Base-by-base conservation (phyloP, 2,888 invertebrate species). In the Galerucella pusilla region DNA sequence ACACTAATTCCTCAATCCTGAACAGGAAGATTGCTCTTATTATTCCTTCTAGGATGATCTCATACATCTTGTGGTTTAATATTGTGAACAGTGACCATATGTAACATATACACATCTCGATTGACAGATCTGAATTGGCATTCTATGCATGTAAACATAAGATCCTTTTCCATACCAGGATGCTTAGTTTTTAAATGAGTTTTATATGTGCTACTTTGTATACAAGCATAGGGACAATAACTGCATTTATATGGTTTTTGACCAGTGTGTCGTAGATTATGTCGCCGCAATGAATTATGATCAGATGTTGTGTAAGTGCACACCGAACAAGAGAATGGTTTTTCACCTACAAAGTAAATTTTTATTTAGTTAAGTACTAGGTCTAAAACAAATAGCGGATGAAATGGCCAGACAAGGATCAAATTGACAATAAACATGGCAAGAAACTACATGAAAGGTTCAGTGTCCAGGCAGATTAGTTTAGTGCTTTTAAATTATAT, bases 211-310 rank as follows among this genome's bases (percentile, higher is more conserved):
- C 93, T 93, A 72, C 95, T 94, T 86, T 95, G 94, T 80, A 96
- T 96, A 81, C 94, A 92, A 12, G 92, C 92, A 86, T 95, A 96
- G 0, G 92, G 90, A 83, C 96, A 96, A 84, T 92, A 91, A 64
- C 92, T 92, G 84, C 96, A 96, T 80, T 92, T 91, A 87, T 96
- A 96, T 0, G 92, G 91, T 81, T 91, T 92, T 67, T 92, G 90
- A 16, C 94, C 94, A 7, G 93, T 91, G 86, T 96, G 96, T 12
- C 91, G 89, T 87, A 93, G 91, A 82, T 93, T 93, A 87, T 96
- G 96, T 2, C 96, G 90, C 35, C 96, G 89, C 79, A 96, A 89
- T 0, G 95, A 92, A 86, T 96, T 96, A 87, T 95, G 95, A 85
- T 96, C 96, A 2, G 93, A 91, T 5, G 94, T 92, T 59, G 91